Conservation (phyloP, 2,888 invertebrate genomes). For the Ormyrus pomaceus region DNA sequence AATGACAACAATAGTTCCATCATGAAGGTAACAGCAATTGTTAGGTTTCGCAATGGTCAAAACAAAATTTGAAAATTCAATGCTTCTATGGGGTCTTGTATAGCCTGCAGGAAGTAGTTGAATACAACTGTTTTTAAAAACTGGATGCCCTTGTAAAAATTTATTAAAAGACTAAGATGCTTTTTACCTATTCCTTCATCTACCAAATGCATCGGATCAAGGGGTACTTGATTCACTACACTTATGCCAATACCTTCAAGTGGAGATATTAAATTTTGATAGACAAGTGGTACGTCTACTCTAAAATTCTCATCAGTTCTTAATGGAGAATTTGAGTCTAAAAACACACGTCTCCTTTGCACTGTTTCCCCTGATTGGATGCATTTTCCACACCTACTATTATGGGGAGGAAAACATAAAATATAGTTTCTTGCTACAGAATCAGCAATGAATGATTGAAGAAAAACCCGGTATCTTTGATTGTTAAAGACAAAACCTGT, state of each 20-base stretch:
- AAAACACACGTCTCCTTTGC: not conserved
- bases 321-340: not conserved
- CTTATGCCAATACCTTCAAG: not conserved
- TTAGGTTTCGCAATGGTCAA: not conserved
- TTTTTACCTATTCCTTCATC: not conserved
- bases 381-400: conserved; percentile 24
- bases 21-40: not conserved
- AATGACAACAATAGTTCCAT: not conserved
- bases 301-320: conserved; percentile 1
- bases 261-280: conserved; percentile 5
- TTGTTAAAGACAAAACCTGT: not conserved
- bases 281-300: not conserved
- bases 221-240: not conserved
- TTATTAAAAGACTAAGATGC: not conserved
- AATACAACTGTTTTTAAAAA: not conserved
- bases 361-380: conserved; percentile 5
- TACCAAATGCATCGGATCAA: conserved; percentile 20
- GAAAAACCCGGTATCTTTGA: not conserved
- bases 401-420: conserved; percentile 8
- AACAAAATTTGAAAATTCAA: not conserved
- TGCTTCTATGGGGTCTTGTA: not conserved
- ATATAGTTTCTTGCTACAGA: conserved; percentile 22
- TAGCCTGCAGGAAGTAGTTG: not conserved
- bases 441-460: conserved; percentile 1
- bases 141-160: not conserved